A percentile compares a stretch with the other conserved stretches of the same genome.
These are phyloP conservation scores for Philopotamus ludificatus DNA, from an alignment of 1,140 invertebrate species.

Conservation along the genomic window DNA sequence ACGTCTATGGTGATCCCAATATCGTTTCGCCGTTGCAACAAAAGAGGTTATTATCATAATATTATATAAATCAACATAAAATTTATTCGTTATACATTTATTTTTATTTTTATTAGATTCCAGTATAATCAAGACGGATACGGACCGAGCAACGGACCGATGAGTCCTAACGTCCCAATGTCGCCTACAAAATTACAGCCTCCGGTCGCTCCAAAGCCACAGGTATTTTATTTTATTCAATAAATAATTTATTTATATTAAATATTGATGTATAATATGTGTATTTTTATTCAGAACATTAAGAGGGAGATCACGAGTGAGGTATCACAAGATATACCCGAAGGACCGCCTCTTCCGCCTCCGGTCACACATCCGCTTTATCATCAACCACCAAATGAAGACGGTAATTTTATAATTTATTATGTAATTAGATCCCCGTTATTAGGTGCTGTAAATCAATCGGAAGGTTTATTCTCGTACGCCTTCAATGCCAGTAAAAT, in stretches of 20 bases:
- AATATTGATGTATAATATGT: slow-evolving; percentile 11
- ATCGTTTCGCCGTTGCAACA: slow-evolving; percentile 41
- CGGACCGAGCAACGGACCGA: slow-evolving; percentile 37
- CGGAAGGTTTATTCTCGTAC: too few species aligned
- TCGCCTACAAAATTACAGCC: slow-evolving; percentile 56
- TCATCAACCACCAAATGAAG: slow-evolving; percentile 43
- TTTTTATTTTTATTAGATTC: slow-evolving; percentile 27
- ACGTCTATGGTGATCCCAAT: slow-evolving; percentile 30
- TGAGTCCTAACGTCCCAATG: slow-evolving; percentile 48
- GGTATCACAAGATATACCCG: slow-evolving; percentile 48
- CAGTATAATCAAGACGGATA: slow-evolving; percentile 33
- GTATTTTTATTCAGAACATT: too few species aligned
- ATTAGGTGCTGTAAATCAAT: too few species aligned
- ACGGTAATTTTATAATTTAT: too few species aligned
- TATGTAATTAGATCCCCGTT: too few species aligned
- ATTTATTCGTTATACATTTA: neutral
- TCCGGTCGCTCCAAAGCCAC: slow-evolving; percentile 56
- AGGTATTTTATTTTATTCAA: slow-evolving; percentile 41
- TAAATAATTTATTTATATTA: slow-evolving; percentile 7
- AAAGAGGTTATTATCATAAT: slow-evolving; percentile 19
- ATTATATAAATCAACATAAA: neutral
- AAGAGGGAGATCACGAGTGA: slow-evolving; percentile 20
- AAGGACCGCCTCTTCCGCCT: slow-evolving; percentile 69
- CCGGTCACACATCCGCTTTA: slow-evolving; percentile 74
- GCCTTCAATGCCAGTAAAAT: too few species aligned